Evolutionary conservation across 2,797 vertebrate species (phyloP).

Genomic region (Ctenopoma multispine): DNA sequence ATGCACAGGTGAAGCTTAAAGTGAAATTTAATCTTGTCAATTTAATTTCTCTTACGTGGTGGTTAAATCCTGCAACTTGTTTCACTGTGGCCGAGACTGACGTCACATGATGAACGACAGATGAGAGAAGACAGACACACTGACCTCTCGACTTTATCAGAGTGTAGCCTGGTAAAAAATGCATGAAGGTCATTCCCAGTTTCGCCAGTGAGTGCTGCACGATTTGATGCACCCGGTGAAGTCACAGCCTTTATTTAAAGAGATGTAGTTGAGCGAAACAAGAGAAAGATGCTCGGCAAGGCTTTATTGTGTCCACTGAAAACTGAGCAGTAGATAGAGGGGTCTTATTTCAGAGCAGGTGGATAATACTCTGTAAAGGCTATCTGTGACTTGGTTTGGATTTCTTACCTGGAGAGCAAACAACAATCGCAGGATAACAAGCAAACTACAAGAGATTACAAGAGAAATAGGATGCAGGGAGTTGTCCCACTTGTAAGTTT

Average conservation of each 20-base stretch:
- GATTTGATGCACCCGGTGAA: constrained; percentile 1
- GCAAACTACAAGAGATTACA: background rate
- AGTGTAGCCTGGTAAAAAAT: constrained; percentile 3
- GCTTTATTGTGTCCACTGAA: constrained; percentile 14
- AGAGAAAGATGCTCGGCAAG: background rate
- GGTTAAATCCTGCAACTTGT: background rate
- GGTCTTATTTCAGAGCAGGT: constrained; percentile 43
- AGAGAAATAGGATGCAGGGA: background rate
- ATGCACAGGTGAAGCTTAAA: background rate
- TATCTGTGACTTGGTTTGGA: background rate
- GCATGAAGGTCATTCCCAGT: background rate
- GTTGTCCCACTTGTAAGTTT: background rate
- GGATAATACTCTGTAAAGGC: background rate
- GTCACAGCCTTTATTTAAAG: no score
- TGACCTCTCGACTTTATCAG: constrained; percentile 20
- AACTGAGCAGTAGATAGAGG: constrained; percentile 4
- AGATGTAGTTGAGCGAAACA: constrained; percentile 22
- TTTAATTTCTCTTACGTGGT: background rate
- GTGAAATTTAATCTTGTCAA: background rate
- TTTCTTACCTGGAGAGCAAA: background rate
- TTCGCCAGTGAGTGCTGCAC: background rate
- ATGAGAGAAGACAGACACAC: constrained; percentile 19
- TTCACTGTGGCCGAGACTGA: background rate
- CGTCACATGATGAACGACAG: constrained; percentile 6
- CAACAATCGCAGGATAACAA: background rate